Evolutionary conservation across 2,888 invertebrate species (phyloP), one percentile per base, ranked within the genome.

Genomic region (Perdita meconis): DNA sequence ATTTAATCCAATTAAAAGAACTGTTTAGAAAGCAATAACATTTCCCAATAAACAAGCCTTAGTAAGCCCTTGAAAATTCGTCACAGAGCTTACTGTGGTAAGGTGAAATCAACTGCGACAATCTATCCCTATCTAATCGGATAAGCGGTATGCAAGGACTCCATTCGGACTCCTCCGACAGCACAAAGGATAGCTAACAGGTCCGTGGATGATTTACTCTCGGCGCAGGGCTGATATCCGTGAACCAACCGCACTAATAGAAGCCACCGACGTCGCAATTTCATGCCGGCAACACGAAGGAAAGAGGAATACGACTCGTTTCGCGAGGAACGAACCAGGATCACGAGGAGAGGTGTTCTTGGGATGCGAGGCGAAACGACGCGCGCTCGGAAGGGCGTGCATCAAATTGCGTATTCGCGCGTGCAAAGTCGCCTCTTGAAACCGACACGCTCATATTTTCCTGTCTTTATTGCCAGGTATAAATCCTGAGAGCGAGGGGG

Each of bases 171-270:
- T 59, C 55, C 57, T 56, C 50, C 30, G 80, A 57, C 65, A 24
- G 61, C 64, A 85, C 82, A 84, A 85, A 81, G 81, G 64, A 34
- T 26, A 70, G 57, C 81, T 70, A 83, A 81, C 80, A 16, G 75
- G 73, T 73, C 75, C 82, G 79, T 72, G 77, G 78, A 84, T 85
- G 85, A 85, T 85, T 85, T 81, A 83, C 63, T 70, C 64, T 8
- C 77, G 68, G 19, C 63, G 40, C 47, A 8, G 6, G 36, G 24
- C 36, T 60, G 59, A 67, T 67, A 67, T 26, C 47, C 67, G 59
- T 40, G 67, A 67, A 59, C 24, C 67, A 30, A 63, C 36, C 6
- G 36, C 66, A 66, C 71, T 65, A 66, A 71, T 71, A 71, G 57
- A 65, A 61, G 61, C 61, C 30, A 38, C 40, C 30, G 16, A 22